These are phyloP conservation scores for Stenchaetothrips biformis DNA, from an alignment of 2,888 invertebrate genomes.

Conservation along the genomic window DNA sequence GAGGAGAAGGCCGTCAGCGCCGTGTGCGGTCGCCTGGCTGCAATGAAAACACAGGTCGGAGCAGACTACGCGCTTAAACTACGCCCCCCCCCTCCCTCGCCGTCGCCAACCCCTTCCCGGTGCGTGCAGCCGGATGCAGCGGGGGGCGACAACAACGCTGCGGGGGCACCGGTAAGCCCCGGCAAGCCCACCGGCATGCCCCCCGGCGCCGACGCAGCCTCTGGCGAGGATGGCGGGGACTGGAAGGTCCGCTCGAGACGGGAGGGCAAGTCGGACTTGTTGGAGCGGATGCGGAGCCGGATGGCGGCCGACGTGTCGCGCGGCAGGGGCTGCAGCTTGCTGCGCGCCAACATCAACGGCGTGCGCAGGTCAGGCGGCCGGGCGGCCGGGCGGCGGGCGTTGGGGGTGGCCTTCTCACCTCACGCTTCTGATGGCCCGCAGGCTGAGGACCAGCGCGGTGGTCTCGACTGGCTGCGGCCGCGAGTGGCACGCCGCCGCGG, in stretches of 20 bases:
- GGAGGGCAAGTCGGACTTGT: neutral
- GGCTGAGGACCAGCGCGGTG: neutral
- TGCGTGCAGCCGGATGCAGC: neutral
- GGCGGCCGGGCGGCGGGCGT: no score
- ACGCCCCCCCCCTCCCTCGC: no score
- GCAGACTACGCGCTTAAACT: no score
- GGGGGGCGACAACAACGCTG: neutral
- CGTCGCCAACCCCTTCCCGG: no score
- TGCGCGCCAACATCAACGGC: constrained; percentile 7
- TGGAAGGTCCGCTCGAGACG: neutral
- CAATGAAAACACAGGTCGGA: no score
- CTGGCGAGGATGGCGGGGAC: neutral
- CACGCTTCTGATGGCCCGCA: neutral
- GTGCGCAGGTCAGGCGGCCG: neutral
- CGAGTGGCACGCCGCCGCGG: neutral
- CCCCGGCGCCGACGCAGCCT: neutral
- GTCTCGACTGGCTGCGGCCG: neutral
- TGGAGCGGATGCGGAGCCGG: neutral
- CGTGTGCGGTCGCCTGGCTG: no score
- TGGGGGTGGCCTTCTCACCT: no score
- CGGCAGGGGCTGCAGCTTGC: neutral
- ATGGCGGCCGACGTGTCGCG: neutral
- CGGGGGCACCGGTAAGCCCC: neutral
- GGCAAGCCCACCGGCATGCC: neutral
- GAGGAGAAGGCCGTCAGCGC: no score